Percentiles rank a stretch among this genome's conserved stretches.
These are phyloP conservation scores for Exephanes ischioxanthus DNA, from an alignment of 2,888 invertebrate species.

Conservation along the genomic window DNA sequence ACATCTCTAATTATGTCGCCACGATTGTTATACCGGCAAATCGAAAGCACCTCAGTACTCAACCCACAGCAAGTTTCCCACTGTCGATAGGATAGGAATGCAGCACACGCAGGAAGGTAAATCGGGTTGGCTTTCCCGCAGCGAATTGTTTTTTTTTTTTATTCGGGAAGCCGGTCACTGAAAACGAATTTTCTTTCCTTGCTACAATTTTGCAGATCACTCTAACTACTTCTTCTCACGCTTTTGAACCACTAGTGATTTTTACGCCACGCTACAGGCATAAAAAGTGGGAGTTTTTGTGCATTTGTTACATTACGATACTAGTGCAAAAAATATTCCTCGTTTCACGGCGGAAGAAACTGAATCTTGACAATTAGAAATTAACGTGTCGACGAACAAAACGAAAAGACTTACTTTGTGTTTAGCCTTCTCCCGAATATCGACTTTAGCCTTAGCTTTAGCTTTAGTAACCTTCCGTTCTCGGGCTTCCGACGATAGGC, in stretches of 20 bases:
- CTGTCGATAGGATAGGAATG: constrained; percentile 94
- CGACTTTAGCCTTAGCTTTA: no score
- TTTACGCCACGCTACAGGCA: no score
- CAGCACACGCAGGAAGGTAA: constrained; percentile 90
- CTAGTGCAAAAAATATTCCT: no score
- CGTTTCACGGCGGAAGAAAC: no score
- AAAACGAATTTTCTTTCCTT: no score
- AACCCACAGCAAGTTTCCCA: constrained; percentile 96
- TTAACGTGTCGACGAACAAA: background rate
- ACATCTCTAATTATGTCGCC: no score
- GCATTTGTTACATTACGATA: no score
- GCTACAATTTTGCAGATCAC: no score
- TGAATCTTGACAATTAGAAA: background rate
- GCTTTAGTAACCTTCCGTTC: constrained; percentile 98
- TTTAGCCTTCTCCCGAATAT: constrained; percentile 94
- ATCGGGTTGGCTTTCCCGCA: background rate
- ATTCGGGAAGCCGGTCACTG: background rate
- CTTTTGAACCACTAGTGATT: no score
- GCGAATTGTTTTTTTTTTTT: background rate
- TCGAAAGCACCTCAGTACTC: constrained; percentile 89
- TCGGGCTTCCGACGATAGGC: constrained; percentile 89
- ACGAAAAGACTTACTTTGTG: constrained; percentile 87
- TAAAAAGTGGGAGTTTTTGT: no score
- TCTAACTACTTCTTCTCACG: no score
- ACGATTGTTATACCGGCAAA: background rate